Evolutionary conservation across 2,888 invertebrate species (phyloP).

Genomic region (Aphrophora alni): DNA sequence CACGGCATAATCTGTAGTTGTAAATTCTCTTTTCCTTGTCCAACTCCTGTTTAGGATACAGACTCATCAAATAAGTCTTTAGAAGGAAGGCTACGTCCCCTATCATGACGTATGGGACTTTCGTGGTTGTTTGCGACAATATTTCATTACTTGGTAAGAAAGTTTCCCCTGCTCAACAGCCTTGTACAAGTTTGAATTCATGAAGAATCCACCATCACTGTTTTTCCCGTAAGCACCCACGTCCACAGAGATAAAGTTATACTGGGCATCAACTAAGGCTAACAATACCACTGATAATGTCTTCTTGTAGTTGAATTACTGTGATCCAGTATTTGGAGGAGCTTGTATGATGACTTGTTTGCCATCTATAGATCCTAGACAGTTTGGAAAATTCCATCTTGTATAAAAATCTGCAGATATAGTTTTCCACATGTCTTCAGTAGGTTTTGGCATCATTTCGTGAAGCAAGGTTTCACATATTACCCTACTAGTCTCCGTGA

Average conservation of each 20-base stretch:
- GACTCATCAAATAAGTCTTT: constrained; percentile 28
- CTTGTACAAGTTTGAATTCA: constrained; percentile 46
- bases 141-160: constrained; percentile 49
- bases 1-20: too few relatives aligned
- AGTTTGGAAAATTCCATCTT: constrained; percentile 48
- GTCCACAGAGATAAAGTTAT: constrained; percentile 51
- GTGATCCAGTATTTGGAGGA: too few relatives aligned
- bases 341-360: too few relatives aligned
- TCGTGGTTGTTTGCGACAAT: constrained; percentile 48
- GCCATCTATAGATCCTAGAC: too few relatives aligned
- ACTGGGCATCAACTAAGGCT: too few relatives aligned
- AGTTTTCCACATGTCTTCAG: constrained; percentile 44
- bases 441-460: constrained; percentile 47
- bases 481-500: constrained; percentile 38
- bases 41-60: too few relatives aligned
- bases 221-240: constrained; percentile 51
- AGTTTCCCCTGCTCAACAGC: too few relatives aligned
- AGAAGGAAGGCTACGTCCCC: constrained; percentile 51
- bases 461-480: constrained; percentile 39
- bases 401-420: constrained; percentile 47
- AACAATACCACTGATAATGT: too few relatives aligned
- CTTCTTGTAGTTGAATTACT: too few relatives aligned
- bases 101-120: constrained; percentile 51
- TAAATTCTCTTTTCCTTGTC: too few relatives aligned
- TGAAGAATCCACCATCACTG: constrained; percentile 52